Base-by-base conservation (phyloP, 2,888 invertebrate genomes). In the Drosophila macrospina region DNA sequence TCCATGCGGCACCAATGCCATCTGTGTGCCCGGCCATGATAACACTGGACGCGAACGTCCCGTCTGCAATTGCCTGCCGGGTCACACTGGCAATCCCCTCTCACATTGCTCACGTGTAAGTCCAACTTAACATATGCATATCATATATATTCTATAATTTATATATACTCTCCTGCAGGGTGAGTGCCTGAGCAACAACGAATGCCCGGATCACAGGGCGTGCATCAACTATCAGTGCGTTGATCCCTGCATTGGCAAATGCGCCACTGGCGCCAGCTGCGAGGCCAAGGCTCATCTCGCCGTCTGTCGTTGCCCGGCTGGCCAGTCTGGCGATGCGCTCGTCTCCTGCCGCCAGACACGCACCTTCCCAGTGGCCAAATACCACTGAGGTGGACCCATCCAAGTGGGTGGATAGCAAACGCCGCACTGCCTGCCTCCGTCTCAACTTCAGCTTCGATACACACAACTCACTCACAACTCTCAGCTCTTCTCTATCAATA, bases 21-120 rank as follows among this genome's bases (percentile, higher is more conserved):
- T 91, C 67, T 97, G 97, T 88, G 95, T 95, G 15, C 97, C 97
- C 0, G 97, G 97, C 3, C 95, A 96, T 89, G 97, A 97, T 91
- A 95, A 95, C 67, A 95, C 95, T 5, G 96, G 96, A 42, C 95
- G 95, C 57, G 97, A 97, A 86, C 93, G 97, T 5, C 97, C 97
- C 5, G 97, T 97, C 44, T 97, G 97, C 90, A 97, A 96, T 8
- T 97, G 97, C 88, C 94, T 95, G 11, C 92, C 94, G 4, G 97
- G 97, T 44, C 96, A 95, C 90, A 94, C 95, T 52, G 97, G 97
- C 30, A 96, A 97, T 90, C 95, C 96, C 1, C 92, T 97, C 34
- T 92, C 93, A 5, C 93, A 94, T 78, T 97, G 97, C 90, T 93
- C 93, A 64, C 93, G 93, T 83, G 94, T 94, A 89, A 91, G 92